Evolutionary conservation across 2,113 vertebrate genomes (phyloP), one percentile per base, ranked within the genome.

Genomic region (Myrmecophaga tridactyla): DNA sequence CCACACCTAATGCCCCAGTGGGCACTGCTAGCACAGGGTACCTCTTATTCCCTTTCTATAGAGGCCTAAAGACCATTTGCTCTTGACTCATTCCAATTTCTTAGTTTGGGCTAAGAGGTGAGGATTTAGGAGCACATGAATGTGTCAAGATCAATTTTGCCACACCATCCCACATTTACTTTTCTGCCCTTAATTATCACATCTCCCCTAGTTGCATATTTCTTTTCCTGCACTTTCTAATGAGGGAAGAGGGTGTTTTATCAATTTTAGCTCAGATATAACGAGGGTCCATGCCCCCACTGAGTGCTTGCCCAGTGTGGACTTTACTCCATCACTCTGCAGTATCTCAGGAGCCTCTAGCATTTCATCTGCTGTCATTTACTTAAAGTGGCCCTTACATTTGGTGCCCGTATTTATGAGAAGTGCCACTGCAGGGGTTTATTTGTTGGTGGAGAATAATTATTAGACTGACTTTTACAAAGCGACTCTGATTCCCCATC

Each of bases 221-320:
- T 67, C 34, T 95, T 63, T 25, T 60, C 27, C 29, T 29, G 8
- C 0, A 51, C 82, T 86, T 87, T 82, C 11, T 27, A 53, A 73
- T 77, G 7, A n/a, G 3, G 34, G 39, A 86, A 78, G 23, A 65
- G 31, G 10, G 6, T 14, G 67, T 41, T 81, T 36, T 0, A 46
- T 78, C 5, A 43, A 13, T 77, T 41, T 85, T 72, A 84, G 56
- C 20, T 94, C 48, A 58, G 56, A 69, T 62, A 23, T 62, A 85
- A 11, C 29, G 10, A 85, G 18, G 36, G 20, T 18, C 72, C 25
- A 53, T 15, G 21, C 25, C 4, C 36, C 70, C 25, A 20, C 27
- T 48, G 36, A 85, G 7, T 51, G 6, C 4, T 0, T 6, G 3
- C 13, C 43, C 36, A 9, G 3, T 1, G 0, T 10, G 39, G 21